Conservation (phyloP, 1,140 invertebrate genomes). For the Lordiphosa collinella region DNA sequence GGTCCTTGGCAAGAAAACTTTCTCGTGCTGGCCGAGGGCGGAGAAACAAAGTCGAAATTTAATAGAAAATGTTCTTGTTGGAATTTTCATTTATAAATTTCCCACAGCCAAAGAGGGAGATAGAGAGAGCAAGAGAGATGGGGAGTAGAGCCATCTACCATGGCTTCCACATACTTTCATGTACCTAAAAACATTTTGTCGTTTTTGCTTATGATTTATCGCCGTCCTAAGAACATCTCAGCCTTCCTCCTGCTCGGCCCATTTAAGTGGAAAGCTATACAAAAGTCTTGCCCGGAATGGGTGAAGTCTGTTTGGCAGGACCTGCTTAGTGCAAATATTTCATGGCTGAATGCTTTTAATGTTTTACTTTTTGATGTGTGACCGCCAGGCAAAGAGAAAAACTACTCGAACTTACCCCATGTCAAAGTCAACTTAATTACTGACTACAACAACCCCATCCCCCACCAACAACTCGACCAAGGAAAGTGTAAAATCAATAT, state of each 20-base stretch:
- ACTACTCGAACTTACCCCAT: slow-evolving; percentile 54
- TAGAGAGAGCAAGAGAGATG: no score
- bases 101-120: slow-evolving; percentile 14
- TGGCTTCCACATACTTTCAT: no score
- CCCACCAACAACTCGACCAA: background rate
- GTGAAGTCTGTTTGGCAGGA: slow-evolving; percentile 4
- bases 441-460: slow-evolving; percentile 22
- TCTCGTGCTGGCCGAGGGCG: slow-evolving; percentile 48
- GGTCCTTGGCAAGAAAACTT: slow-evolving; percentile 71
- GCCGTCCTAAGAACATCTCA: no score
- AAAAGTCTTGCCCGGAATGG: background rate
- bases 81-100: slow-evolving; percentile 78
- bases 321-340: slow-evolving; percentile 28
- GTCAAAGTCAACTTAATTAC: slow-evolving; percentile 76
- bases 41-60: slow-evolving; percentile 61
- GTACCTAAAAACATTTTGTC: no score
- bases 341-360: slow-evolving; percentile 58
- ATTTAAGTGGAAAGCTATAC: background rate
- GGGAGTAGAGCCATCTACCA: background rate
- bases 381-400: slow-evolving; percentile 46
- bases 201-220: no score
- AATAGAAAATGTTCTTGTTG: slow-evolving; percentile 78
- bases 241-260: no score
- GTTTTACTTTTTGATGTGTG: slow-evolving; percentile 62
- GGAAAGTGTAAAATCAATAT: slow-evolving; percentile 57